Percentiles rank a stretch among this genome's conserved stretches.
Conservation (phyloP, 2,113 vertebrate genomes). For the Anarhynchus alexandrinus region DNA sequence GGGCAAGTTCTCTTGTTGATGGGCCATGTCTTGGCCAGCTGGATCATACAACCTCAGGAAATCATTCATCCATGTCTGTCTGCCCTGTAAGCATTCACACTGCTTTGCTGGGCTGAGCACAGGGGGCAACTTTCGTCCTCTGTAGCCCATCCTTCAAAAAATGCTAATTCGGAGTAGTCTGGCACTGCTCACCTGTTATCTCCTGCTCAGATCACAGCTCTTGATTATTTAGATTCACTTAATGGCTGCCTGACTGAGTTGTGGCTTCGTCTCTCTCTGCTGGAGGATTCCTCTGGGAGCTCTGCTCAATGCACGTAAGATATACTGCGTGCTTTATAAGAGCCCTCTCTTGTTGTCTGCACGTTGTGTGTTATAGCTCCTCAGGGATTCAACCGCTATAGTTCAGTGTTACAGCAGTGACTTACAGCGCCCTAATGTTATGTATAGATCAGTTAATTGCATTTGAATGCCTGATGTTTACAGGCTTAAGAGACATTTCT, state of each 20-base stretch:
- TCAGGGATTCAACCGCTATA: neutral
- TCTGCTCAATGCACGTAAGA: neutral
- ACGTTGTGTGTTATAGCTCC: neutral
- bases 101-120: neutral
- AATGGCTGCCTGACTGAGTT: neutral
- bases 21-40: neutral
- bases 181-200: neutral
- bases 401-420: neutral
- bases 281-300: neutral
- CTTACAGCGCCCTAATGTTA: neutral
- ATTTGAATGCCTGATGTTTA: neutral
- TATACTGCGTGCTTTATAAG: neutral
- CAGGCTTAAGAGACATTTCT: neutral
- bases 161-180: neutral
- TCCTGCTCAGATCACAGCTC: neutral
- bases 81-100: neutral
- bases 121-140: neutral
- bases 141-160: neutral
- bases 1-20: neutral
- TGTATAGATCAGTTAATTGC: neutral
- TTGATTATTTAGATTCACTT: neutral
- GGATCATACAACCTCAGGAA: neutral
- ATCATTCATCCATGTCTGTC: neutral
- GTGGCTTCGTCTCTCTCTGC: neutral
- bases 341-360: neutral